Conservation (phyloP, 2,888 invertebrate species). For the Ptychoptera contaminata region DNA sequence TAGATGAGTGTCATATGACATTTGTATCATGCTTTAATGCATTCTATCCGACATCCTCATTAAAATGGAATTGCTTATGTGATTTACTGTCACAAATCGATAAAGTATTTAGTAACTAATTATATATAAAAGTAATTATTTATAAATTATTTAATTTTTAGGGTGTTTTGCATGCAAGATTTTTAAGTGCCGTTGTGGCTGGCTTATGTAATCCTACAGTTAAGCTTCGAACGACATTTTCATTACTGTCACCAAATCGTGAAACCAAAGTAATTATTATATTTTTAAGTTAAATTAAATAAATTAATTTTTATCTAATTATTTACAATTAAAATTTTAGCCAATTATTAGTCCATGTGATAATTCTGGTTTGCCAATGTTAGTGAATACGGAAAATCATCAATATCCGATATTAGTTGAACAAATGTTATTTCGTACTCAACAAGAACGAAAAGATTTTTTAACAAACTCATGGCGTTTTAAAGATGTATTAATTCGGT, state of each 20-base stretch:
- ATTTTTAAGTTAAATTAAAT: background rate
- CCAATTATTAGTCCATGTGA: conserved; percentile 48
- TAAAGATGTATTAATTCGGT: conserved; percentile 64
- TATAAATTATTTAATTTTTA: conserved; percentile 8
- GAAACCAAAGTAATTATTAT: conserved; percentile 19
- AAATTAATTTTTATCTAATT: background rate
- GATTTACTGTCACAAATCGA: conserved; percentile 58
- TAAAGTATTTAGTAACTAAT: conserved; percentile 33
- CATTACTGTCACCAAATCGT: conserved; percentile 38
- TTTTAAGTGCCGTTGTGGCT: conserved; percentile 66
- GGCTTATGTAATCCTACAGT: conserved; percentile 69
- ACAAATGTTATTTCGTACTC: conserved; percentile 57
- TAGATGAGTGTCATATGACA: conserved; percentile 81
- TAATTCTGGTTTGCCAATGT: conserved; percentile 49
- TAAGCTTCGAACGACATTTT: conserved; percentile 57
- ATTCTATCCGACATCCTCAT: conserved; percentile 83
- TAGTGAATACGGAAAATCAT: conserved; percentile 49
- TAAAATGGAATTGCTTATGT: conserved; percentile 88
- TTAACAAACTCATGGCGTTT: conserved; percentile 35
- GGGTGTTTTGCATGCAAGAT: conserved; percentile 31
- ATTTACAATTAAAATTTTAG: background rate
- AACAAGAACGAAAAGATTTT: conserved; percentile 30
- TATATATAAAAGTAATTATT: conserved; percentile 1
- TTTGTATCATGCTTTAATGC: conserved; percentile 88
- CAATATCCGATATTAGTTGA: conserved; percentile 63